Conservation (phyloP, 2,113 vertebrate species). For the Muntiacus muntjak region DNA sequence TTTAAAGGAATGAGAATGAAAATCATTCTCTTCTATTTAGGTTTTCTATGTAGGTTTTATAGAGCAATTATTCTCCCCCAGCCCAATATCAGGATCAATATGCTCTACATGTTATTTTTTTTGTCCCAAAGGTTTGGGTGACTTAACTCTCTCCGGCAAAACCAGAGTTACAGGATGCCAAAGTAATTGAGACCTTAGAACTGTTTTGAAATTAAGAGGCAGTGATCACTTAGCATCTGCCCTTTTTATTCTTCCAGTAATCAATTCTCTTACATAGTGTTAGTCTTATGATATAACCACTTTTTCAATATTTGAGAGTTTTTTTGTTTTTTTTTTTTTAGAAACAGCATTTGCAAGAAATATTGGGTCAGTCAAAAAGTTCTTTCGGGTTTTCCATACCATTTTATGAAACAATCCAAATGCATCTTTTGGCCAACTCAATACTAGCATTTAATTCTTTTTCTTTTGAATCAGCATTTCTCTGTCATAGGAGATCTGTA, state of each 20-base stretch:
- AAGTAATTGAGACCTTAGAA: background rate
- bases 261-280: background rate
- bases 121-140: background rate
- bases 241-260: background rate
- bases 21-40: constrained; percentile 39
- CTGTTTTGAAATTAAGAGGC: background rate
- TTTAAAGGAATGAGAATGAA: constrained; percentile 56
- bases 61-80: background rate
- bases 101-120: background rate
- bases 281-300: background rate
- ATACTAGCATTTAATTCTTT: background rate
- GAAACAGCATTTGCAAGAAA: background rate
- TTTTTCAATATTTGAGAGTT: constrained; percentile 5
- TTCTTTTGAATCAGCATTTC: constrained; percentile 35
- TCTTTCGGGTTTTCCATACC: background rate
- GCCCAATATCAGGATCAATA: constrained; percentile 18
- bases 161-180: background rate
- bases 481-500: background rate
- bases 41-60: constrained; percentile 4
- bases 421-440: background rate
- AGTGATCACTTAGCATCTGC: background rate
- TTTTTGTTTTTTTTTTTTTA: background rate
- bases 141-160: background rate
- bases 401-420: background rate
- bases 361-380: background rate